Percentiles rank a stretch among this genome's conserved stretches.
phyloP scores from a whole-genome alignment of 2,797 vertebrate genomes.

The Mormyrops attenuatus region DNA sequence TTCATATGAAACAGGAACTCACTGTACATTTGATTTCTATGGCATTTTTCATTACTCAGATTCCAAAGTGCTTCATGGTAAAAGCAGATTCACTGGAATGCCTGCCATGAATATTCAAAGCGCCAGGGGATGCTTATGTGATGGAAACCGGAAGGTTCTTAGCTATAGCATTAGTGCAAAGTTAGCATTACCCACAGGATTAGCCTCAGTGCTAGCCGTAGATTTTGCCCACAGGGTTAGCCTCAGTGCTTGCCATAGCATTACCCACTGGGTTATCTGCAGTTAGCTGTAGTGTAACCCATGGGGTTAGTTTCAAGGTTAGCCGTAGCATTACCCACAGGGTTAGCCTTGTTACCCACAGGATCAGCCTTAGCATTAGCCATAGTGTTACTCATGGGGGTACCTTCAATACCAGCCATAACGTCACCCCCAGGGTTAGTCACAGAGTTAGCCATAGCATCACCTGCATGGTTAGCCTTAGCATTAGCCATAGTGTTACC shows the following conservation, averaged over 20 bases:
- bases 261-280: too few species aligned
- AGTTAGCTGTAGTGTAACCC: too few species aligned
- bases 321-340: too few species aligned
- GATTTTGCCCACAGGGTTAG: neutral
- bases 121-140: neutral
- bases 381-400: too few species aligned
- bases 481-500: too few species aligned
- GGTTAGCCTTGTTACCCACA: too few species aligned
- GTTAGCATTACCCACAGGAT: neutral
- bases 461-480: neutral
- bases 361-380: too few species aligned
- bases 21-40: neutral
- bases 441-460: neutral
- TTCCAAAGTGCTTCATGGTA: neutral
- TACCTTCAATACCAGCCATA: too few species aligned
- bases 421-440: neutral
- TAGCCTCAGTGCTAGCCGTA: neutral
- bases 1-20: conserved; percentile 36
- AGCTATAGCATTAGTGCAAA: neutral
- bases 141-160: neutral
- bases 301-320: too few species aligned
- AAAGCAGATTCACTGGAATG: neutral
- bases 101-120: neutral
- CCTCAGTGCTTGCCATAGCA: neutral
- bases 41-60: neutral